Percentiles rank a stretch among this genome's conserved stretches.
Evolutionary conservation across 2,888 invertebrate genomes (phyloP).

Genomic region (Lucinisca nassula): DNA sequence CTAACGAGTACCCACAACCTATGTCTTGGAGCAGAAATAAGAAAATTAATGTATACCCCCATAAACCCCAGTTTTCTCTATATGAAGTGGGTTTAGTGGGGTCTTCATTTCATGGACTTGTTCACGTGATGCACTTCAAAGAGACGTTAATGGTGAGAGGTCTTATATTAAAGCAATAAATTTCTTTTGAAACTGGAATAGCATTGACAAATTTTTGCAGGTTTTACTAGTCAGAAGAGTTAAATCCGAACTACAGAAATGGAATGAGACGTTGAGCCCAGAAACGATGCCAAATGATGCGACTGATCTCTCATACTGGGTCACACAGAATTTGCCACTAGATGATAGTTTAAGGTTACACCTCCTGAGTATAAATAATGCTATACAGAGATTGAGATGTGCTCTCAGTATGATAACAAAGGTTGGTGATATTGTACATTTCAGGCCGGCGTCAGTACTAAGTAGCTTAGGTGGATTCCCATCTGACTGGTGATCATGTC

Average conservation of each 20-base stretch:
- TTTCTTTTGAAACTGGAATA: no score
- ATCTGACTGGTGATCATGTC: not conserved
- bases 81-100: no score
- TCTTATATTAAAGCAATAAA: no score
- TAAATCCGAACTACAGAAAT: slow-evolving; percentile 86
- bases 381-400: slow-evolving; percentile 91
- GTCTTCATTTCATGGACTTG: no score
- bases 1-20: no score
- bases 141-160: no score
- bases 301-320: slow-evolving; percentile 93
- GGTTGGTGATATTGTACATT: slow-evolving; percentile 82
- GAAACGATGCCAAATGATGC: slow-evolving; percentile 91
- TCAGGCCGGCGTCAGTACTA: no score
- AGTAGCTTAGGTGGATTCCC: not conserved
- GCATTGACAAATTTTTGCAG: no score
- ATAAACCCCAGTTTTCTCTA: no score
- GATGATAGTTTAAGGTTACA: slow-evolving; percentile 91
- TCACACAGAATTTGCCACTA: slow-evolving; percentile 93
- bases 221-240: slow-evolving; percentile 84
- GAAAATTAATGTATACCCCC: no score
- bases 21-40: no score
- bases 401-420: slow-evolving; percentile 89
- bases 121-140: no score
- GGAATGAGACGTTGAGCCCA: slow-evolving; percentile 85
- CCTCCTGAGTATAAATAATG: slow-evolving; percentile 91